Evolutionary conservation across 35 echinoderm and acorn worm species (phyloP).

Genomic region (Patiria miniata): DNA sequence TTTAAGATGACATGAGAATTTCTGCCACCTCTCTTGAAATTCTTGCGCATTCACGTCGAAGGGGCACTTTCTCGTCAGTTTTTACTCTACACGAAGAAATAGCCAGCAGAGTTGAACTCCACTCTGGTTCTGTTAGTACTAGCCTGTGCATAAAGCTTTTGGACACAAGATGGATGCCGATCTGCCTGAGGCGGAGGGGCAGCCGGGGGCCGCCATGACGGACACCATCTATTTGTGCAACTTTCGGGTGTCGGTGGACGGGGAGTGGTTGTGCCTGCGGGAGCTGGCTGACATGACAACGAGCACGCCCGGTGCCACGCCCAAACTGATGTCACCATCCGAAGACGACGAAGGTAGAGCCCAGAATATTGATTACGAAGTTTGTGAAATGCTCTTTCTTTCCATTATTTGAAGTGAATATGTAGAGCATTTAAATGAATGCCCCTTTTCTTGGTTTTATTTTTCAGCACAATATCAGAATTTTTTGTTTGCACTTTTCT

Average conservation of each 20-base stretch:
- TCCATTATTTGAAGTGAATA: no score
- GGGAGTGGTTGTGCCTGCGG: slow-evolving; percentile 94
- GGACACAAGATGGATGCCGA: background rate
- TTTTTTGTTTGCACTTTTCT: no score
- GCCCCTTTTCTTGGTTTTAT: no score
- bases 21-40: background rate
- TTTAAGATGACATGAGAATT: background rate
- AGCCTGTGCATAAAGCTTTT: background rate
- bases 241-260: slow-evolving; percentile 97
- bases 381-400: no score
- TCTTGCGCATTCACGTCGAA: background rate
- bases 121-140: background rate
- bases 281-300: slow-evolving; percentile 82
- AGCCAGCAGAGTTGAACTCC: background rate
- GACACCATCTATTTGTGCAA: slow-evolving; percentile 99
- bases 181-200: background rate
- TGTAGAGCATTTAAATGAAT: no score
- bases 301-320: slow-evolving; percentile 47
- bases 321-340: slow-evolving; percentile 6
- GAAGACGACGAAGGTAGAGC: slow-evolving; percentile 71
- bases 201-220: slow-evolving; percentile 54
- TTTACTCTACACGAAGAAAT: background rate
- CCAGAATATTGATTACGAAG: no score
- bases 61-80: background rate
- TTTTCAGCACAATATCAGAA: no score